These are phyloP conservation scores for Galaxias olidus DNA, from an alignment of 2,797 vertebrate genomes.

Conservation along the genomic window DNA sequence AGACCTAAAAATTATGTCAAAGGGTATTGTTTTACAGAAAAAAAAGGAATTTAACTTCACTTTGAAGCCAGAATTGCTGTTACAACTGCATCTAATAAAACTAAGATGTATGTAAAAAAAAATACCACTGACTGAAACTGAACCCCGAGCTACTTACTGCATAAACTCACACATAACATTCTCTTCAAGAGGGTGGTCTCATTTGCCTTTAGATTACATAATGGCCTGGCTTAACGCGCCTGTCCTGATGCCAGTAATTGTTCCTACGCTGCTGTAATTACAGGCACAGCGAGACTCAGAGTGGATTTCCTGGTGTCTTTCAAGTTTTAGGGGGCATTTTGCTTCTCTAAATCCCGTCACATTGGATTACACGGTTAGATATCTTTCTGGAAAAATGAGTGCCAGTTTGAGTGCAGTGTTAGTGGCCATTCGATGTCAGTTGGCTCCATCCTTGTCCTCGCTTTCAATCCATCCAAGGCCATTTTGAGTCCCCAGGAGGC, in stretches of 20 bases:
- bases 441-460: conserved; percentile 32
- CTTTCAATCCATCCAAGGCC: conserved; percentile 40
- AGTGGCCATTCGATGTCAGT: conserved; percentile 40
- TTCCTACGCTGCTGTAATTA: conserved; percentile 55
- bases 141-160: conserved; percentile 9
- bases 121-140: not conserved
- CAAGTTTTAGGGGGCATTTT: conserved; percentile 60
- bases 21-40: conserved; percentile 34
- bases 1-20: conserved; percentile 42
- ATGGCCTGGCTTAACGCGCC: conserved; percentile 39
- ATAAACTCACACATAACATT: conserved; percentile 25
- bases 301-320: conserved; percentile 67
- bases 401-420: conserved; percentile 45
- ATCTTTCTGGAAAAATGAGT: conserved; percentile 43
- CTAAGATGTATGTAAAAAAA: conserved; percentile 1
- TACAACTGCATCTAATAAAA: not conserved
- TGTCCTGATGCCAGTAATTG: conserved; percentile 56
- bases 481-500: conserved; percentile 35
- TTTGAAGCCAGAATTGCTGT: conserved; percentile 17
- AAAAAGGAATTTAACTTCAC: conserved; percentile 6
- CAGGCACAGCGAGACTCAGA: conserved; percentile 52
- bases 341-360: conserved; percentile 66
- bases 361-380: conserved; percentile 67
- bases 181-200: conserved; percentile 28
- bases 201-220: conserved; percentile 54